These are phyloP conservation scores for Nemurella pictetii DNA, from an alignment of 2,888 invertebrate species.

Conservation along the genomic window DNA sequence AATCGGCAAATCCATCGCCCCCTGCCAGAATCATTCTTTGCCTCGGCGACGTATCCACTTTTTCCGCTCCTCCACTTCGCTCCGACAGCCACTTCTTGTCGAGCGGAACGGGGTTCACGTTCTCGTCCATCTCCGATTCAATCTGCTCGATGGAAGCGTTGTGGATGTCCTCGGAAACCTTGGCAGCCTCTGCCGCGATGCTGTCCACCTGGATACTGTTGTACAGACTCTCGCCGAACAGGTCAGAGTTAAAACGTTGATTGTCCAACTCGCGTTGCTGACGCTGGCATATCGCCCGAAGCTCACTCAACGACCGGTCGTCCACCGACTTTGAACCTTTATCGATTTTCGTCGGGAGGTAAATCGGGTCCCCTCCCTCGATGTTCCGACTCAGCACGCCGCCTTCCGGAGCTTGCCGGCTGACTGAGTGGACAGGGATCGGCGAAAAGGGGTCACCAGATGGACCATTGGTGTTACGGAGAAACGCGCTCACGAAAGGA, in stretches of 20 bases:
- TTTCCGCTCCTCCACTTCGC: background rate
- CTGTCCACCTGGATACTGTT: background rate
- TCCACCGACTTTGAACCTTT: background rate
- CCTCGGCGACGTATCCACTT: background rate
- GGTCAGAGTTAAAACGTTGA: background rate
- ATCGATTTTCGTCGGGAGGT: background rate
- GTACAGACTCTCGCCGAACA: background rate
- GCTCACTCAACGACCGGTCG: background rate
- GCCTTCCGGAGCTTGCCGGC: too few species aligned
- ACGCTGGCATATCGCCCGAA: background rate
- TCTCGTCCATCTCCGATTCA: background rate
- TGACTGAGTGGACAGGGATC: background rate
- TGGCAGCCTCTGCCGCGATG: slow-evolving; percentile 18
- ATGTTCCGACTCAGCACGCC: too few species aligned
- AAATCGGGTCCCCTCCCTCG: background rate
- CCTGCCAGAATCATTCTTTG: background rate
- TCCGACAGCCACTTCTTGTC: slow-evolving; percentile 22
- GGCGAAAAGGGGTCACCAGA: background rate
- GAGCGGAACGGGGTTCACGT: slow-evolving; percentile 17
- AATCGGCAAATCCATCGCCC: background rate
- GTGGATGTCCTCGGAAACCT: slow-evolving; percentile 25
- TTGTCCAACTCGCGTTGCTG: slow-evolving; percentile 7
- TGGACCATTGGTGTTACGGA: background rate
- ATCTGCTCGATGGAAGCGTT: slow-evolving; percentile 9
- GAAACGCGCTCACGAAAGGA: too few species aligned